These are phyloP conservation scores for Centropus unirufus DNA, from an alignment of 2,113 vertebrate genomes.

Conservation along the genomic window DNA sequence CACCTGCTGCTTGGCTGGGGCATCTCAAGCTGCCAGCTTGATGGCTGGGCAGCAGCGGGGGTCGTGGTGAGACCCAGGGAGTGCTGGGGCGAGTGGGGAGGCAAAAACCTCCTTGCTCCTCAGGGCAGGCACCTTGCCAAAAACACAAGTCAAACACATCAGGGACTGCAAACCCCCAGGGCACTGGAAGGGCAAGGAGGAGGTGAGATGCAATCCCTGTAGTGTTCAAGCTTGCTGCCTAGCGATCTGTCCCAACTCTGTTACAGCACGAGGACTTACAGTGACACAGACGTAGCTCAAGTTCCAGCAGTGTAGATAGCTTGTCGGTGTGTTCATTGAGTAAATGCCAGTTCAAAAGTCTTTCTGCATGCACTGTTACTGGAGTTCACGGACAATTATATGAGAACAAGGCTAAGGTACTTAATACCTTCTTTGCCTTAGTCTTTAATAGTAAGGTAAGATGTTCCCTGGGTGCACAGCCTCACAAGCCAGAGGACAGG, in stretches of 20 bases:
- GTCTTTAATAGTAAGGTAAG: too few relatives aligned
- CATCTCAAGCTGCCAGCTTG: background rate
- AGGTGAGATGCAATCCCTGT: rapidly evolving
- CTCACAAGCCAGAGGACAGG: too few relatives aligned
- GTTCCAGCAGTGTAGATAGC: too few relatives aligned
- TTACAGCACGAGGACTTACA: background rate
- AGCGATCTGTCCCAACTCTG: background rate
- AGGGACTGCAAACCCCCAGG: background rate
- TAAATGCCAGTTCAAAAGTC: background rate
- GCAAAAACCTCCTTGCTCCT: background rate
- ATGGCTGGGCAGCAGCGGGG: background rate
- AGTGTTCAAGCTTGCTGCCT: background rate
- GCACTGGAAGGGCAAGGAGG: background rate
- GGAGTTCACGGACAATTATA: background rate
- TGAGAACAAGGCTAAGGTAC: too few relatives aligned
- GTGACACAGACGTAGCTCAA: background rate
- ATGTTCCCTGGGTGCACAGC: too few relatives aligned
- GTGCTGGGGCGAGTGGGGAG: background rate
- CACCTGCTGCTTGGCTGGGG: rapidly evolving
- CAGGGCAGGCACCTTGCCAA: background rate
- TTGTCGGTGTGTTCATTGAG: background rate
- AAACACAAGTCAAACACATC: background rate
- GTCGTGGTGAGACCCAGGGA: background rate
- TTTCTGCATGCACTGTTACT: background rate
- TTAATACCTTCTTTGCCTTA: too few relatives aligned